A percentile compares a stretch with the other conserved stretches of the same genome.
Conservation (phyloP, 2,113 vertebrate species). For the Nothobranchius furzeri region DNA sequence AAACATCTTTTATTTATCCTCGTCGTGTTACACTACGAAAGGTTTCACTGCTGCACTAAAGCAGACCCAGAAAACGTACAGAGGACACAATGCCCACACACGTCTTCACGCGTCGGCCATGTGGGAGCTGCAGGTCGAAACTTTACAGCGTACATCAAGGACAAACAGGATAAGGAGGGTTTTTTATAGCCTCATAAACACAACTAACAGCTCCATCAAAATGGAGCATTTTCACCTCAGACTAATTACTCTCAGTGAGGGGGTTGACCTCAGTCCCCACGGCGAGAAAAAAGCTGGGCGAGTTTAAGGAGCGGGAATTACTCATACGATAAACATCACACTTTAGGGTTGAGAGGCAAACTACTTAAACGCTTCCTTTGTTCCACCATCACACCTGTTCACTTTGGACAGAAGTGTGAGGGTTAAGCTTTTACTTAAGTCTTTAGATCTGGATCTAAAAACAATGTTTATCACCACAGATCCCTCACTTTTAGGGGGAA, state of each 20-base stretch:
- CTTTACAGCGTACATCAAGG: conserved; percentile 17
- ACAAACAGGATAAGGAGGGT: background rate
- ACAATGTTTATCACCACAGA: too few relatives aligned
- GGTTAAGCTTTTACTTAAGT: too few relatives aligned
- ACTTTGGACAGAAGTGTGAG: too few relatives aligned
- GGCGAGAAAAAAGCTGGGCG: background rate
- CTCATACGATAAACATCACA: background rate
- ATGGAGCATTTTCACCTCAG: background rate
- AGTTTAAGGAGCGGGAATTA: background rate
- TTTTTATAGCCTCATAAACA: conserved; percentile 4
- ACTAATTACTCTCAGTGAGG: background rate
- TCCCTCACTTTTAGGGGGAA: too few relatives aligned
- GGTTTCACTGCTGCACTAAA: conserved; percentile 1
- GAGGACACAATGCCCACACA: conserved; percentile 12
- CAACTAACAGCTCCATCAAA: background rate
- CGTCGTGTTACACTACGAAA: conserved; percentile 6
- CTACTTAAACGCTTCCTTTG: background rate
- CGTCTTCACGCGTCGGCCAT: background rate
- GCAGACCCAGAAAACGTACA: background rate
- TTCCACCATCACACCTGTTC: too few relatives aligned
- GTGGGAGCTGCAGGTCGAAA: conserved; percentile 28
- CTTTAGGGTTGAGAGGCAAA: background rate
- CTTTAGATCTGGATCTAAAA: too few relatives aligned
- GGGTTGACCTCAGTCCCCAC: background rate
- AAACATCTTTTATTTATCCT: conserved; percentile 58